Evolutionary conservation across 92 coral and sea anemone genomes (phyloP), one percentile per base, ranked within the genome.

Genomic region (Epizoanthus ramosus): DNA sequence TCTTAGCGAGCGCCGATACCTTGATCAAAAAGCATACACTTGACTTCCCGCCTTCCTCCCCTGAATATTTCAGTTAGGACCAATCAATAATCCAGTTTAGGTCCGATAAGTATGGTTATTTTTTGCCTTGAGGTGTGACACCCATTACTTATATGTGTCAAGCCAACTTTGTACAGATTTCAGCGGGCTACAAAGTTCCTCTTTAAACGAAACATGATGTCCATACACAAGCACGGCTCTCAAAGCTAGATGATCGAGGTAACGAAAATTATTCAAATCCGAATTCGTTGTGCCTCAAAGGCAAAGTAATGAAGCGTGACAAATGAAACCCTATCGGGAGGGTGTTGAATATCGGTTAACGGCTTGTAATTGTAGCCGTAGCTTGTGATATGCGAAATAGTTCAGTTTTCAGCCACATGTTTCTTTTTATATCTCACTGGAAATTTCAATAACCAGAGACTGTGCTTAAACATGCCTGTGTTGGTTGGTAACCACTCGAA

Each of bases 261-360:
- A 50, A 50, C 70, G 19, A 65, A 77, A 61, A 77, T 77, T 77
- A 77, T 77, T 77, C 82, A 77, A 54, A 61, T 58, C 22, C 60
- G 23, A 33, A 37, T 57, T 56, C 64, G 6, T 39, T 9, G 50
- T 41, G 57, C 57, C 35, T 41, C 21, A 71, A 22, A 33, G 31
- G 52, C 63, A 33, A 19, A 56, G 21, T 25, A 8, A 33, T 31
- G 50, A 67, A 77, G 71, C 71, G 71, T 77, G 82, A 77, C 82
- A 8, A 21, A 22, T 13, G 72, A 67, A 66, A 67, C 52, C n/a
- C 19, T 8, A 15, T 60, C 54, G 16, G 37, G 50, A 23, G 9
- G 82, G 70, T 61, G 57, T 77, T 47, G 59, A 39, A 63, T 61
- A 43, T 77, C 82, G 6, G 72, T 39, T 57, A 58, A 33, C 52